phyloP scores from a whole-genome alignment of 2,888 invertebrate genomes.

The Spatulosminthurus flaviceps region DNA sequence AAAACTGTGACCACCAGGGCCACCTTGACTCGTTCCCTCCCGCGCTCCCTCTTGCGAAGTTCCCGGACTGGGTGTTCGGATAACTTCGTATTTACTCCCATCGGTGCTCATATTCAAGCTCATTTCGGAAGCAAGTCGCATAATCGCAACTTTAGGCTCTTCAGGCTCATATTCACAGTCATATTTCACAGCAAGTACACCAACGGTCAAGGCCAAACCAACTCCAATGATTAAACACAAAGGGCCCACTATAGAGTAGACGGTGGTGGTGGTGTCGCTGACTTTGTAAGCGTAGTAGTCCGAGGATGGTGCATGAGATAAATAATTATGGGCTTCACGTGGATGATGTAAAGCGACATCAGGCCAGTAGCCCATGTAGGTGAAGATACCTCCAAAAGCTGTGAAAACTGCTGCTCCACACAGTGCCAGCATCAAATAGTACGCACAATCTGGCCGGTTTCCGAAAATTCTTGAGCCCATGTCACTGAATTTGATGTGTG shows the following conservation, averaged over 20 bases:
- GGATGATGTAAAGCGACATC: slow-evolving; percentile 40
- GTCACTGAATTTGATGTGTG: too few relatives aligned
- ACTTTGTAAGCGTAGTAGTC: slow-evolving; percentile 25
- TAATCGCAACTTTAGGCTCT: slow-evolving; percentile 60
- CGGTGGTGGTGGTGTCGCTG: slow-evolving; percentile 45
- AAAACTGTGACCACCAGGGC: not conserved
- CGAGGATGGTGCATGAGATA: not conserved
- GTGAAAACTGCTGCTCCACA: slow-evolving; percentile 59
- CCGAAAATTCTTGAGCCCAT: slow-evolving; percentile 29
- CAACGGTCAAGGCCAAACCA: slow-evolving; percentile 53
- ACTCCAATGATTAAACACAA: slow-evolving; percentile 56
- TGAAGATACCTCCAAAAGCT: slow-evolving; percentile 60
- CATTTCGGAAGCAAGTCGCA: slow-evolving; percentile 57
- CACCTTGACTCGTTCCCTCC: not conserved
- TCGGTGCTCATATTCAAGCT: slow-evolving; percentile 26
- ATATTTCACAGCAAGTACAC: slow-evolving; percentile 58
- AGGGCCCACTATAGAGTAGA: slow-evolving; percentile 58
- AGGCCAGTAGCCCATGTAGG: slow-evolving; percentile 60
- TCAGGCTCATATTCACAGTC: slow-evolving; percentile 62
- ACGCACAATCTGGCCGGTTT: slow-evolving; percentile 56
- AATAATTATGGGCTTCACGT: not conserved
- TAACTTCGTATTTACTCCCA: slow-evolving; percentile 34
- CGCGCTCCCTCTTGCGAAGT: not conserved
- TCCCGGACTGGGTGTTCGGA: slow-evolving; percentile 17
- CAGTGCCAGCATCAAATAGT: slow-evolving; percentile 59